These are phyloP conservation scores for Bergia puertoricense DNA, from an alignment of 92 coral and sea anemone genomes.

Conservation along the genomic window DNA sequence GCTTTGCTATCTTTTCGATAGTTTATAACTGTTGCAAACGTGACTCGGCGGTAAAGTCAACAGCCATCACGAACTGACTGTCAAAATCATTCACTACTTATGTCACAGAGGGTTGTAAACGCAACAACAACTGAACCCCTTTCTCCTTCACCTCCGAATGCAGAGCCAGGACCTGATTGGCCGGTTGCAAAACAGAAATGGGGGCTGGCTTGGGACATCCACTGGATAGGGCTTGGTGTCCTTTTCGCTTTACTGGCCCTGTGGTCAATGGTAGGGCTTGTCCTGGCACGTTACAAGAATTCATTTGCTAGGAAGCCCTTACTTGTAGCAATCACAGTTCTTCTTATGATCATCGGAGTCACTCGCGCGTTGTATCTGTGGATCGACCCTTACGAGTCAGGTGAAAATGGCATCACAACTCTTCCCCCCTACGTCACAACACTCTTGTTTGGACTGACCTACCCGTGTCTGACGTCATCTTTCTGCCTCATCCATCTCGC, in stretches of 20 bases:
- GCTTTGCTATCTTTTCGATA: too few relatives aligned
- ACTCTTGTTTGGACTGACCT: slow-evolving; percentile 76
- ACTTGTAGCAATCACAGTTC: slow-evolving; percentile 58
- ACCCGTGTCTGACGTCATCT: slow-evolving; percentile 85
- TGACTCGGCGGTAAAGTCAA: too few relatives aligned
- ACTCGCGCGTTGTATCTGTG: slow-evolving; percentile 70
- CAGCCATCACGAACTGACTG: too few relatives aligned
- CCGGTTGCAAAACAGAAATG: slow-evolving; percentile 64
- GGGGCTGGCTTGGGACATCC: slow-evolving; percentile 69
- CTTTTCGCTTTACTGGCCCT: slow-evolving; percentile 71
- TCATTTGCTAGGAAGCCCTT: slow-evolving; percentile 69
- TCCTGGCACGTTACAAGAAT: slow-evolving; percentile 53
- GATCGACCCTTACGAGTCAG: slow-evolving; percentile 84
- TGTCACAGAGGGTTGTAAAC: background rate
- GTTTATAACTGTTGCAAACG: too few relatives aligned
- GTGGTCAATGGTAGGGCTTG: slow-evolving; percentile 62
- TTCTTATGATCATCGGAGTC: slow-evolving; percentile 68
- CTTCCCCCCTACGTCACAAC: slow-evolving; percentile 49
- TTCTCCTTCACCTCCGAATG: slow-evolving; percentile 32
- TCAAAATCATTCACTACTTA: too few relatives aligned
- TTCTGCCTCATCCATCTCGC: slow-evolving; percentile 84
- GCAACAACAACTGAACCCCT: background rate
- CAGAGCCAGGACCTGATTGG: slow-evolving; percentile 81
- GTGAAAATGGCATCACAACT: slow-evolving; percentile 63
- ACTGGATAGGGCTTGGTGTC: slow-evolving; percentile 66